These are phyloP conservation scores for Leptinotarsa undecemlineata DNA, from an alignment of 1,140 invertebrate genomes.

Conservation along the genomic window DNA sequence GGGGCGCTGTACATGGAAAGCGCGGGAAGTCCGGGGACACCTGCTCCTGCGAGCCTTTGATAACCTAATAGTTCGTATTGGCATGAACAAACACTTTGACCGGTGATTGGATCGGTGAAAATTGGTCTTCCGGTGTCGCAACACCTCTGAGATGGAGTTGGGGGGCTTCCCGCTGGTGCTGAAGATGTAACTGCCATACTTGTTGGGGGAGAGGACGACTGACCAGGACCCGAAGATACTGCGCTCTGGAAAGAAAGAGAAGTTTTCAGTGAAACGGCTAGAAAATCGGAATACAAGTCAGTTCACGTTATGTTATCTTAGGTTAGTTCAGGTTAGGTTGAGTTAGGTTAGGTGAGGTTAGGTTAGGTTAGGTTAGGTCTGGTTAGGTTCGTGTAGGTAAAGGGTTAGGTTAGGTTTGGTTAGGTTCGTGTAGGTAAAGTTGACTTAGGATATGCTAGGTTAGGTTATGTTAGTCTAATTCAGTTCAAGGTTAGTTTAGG, in stretches of 20 bases:
- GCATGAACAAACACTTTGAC: conserved; percentile 91
- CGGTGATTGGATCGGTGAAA: conserved; percentile 89
- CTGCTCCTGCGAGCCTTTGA: conserved; percentile 70
- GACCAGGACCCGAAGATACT: conserved; percentile 60
- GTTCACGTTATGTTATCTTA: too few species aligned
- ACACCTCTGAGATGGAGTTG: conserved; percentile 66
- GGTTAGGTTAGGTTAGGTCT: too few species aligned
- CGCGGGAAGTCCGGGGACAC: conserved; percentile 59
- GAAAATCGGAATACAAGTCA: too few species aligned
- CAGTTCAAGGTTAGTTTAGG: too few species aligned
- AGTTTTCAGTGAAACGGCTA: too few species aligned
- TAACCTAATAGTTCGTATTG: conserved; percentile 83
- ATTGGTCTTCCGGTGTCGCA: conserved; percentile 90
- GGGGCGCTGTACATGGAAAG: conserved; percentile 78
- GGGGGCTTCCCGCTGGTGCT: conserved; percentile 56
- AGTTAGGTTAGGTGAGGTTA: too few species aligned
- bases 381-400: too few species aligned
- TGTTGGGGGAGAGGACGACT: conserved; percentile 58
- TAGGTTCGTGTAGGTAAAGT: too few species aligned
- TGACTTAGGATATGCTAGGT: too few species aligned
- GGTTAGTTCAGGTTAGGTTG: too few species aligned
- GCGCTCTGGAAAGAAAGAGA: conserved; percentile 50
- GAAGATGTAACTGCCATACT: conserved; percentile 64
- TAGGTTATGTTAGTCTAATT: too few species aligned
- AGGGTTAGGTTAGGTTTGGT: too few species aligned